These are phyloP conservation scores for Grammomys surdaster DNA, from an alignment of 2,113 vertebrate species.

Conservation along the genomic window DNA sequence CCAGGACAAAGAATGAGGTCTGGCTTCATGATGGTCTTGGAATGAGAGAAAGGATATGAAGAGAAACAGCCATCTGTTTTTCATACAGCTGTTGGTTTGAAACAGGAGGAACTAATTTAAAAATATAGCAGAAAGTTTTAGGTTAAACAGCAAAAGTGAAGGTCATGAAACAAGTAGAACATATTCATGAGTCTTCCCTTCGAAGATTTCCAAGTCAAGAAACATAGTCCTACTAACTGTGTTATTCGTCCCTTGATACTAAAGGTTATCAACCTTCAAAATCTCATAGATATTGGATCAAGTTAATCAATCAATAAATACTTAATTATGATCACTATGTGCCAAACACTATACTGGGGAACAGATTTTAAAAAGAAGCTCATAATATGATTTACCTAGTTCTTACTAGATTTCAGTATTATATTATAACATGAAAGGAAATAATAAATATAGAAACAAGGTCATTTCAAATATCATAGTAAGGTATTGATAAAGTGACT, in stretches of 20 bases:
- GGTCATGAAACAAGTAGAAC: not conserved
- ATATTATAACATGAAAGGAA: not conserved
- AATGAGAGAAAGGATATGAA: not conserved
- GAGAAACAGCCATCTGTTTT: constrained; percentile 15
- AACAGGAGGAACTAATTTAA: constrained; percentile 47
- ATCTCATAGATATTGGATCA: not conserved
- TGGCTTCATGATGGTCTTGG: constrained; percentile 13
- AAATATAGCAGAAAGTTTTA: constrained; percentile 9
- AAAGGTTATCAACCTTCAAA: not conserved
- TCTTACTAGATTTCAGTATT: not conserved
- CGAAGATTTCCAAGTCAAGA: not conserved
- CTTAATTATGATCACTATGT: not conserved
- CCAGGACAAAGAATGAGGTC: not conserved
- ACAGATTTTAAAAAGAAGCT: not conserved
- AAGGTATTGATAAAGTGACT: not conserved
- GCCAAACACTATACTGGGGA: not conserved
- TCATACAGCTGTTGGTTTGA: not conserved
- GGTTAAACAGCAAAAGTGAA: not conserved
- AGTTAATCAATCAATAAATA: not conserved
- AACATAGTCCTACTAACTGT: not conserved
- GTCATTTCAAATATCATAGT: not conserved
- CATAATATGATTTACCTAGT: not conserved
- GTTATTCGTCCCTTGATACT: constrained; percentile 10
- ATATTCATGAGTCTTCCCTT: not conserved
- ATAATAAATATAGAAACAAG: not conserved